Evolutionary conservation across 2,888 invertebrate genomes (phyloP).

Genomic region (Pristionchus exspectatus): DNA sequence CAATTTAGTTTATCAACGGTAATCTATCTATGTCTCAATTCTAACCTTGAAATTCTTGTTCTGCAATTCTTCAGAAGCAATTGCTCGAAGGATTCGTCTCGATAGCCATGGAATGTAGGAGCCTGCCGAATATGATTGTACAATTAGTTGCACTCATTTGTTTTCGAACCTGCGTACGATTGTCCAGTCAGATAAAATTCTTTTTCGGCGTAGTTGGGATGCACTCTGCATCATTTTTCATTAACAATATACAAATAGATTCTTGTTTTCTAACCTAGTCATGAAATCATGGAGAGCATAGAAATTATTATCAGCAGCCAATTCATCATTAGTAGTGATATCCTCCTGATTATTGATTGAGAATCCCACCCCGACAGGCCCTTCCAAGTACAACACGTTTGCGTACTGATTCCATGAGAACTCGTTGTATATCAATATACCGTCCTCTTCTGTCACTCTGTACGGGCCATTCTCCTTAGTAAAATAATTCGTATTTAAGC

Average conservation of each 20-base stretch:
- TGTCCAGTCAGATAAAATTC: background rate
- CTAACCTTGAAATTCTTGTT: background rate
- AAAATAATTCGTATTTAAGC: background rate
- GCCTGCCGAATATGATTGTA: background rate
- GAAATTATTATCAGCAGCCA: conserved; percentile 80
- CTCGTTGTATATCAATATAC: background rate
- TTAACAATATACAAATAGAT: too few relatives aligned
- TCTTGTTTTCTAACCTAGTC: background rate
- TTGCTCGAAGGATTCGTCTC: background rate
- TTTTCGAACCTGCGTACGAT: background rate
- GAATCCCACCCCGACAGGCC: conserved; percentile 82
- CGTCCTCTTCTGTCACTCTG: background rate
- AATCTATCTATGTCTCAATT: background rate
- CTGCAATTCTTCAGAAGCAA: background rate
- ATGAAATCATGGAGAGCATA: conserved; percentile 75
- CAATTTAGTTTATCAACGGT: too few relatives aligned
- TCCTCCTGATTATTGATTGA: conserved; percentile 80
- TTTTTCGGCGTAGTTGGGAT: background rate
- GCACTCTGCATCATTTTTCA: background rate
- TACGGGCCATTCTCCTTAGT: background rate
- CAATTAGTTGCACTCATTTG: background rate
- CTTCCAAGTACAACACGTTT: conserved; percentile 81
- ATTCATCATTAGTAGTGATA: conserved; percentile 76
- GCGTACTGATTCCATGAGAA: conserved; percentile 77
- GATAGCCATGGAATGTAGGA: background rate